Evolutionary conservation across 2,797 vertebrate genomes (phyloP), one percentile per base, ranked within the genome.

Genomic region (Rhadinocentrus ornatus): DNA sequence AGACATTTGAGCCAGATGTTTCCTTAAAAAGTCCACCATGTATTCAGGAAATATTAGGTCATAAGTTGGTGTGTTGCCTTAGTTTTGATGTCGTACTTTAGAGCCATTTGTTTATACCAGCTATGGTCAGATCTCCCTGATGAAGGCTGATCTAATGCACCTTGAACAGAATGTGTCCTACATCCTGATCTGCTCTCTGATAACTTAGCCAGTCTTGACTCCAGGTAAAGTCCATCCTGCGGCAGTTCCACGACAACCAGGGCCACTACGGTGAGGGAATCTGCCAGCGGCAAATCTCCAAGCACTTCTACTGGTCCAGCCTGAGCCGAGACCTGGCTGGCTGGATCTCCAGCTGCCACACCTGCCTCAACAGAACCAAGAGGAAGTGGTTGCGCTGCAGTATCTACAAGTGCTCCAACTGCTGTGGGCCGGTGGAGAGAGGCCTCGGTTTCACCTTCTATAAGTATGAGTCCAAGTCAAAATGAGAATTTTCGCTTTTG

Each of bases 371-470:
- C 80, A 82, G 84, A 0, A 85, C 85, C 66, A 87, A 89, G 72
- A 87, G 86, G 62, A 90, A 82, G 79, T 79, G 75, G 81, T 62
- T 87, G 13, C 86, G 84, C 81, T 93, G 92, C 81, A 92, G 91
- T 62, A 63, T 91, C 66, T 65, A 61, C 56, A 84, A 66, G 46
- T 93, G 92, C 83, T 88, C 86, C 74, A 93, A 91, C 88, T 83
- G 85, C 88, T 82, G 77, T 9, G 90, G 87, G 2, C 84, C 91
- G 1, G 87, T 89, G 65, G 89, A 93, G 80, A 32, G 91, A 29
- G 86, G 88, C 59, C 85, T 91, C 50, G 88, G 89, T 18, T 74
- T 93, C 72, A 91, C 88, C 66, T 93, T 93, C 73, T 87, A 93
- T 15, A 78, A 73, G 92, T 93, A 84, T 0, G 73, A 64, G 24